A percentile compares a stretch with the other conserved stretches of the same genome.
Conservation (phyloP, 2,113 vertebrate species). For the Oreochromis niloticus region DNA sequence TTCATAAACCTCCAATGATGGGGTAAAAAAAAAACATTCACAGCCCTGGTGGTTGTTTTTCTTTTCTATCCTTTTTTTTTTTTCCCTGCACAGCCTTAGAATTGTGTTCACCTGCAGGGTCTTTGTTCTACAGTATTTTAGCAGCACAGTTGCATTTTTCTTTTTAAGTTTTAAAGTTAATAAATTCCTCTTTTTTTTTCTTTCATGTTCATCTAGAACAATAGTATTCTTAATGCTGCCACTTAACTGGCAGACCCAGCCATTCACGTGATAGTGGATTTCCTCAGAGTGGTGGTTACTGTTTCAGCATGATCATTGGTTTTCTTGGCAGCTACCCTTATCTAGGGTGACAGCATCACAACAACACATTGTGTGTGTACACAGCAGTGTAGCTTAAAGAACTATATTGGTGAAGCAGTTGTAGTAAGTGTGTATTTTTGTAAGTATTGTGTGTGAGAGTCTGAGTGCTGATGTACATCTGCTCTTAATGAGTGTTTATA, state of each 20-base stretch:
- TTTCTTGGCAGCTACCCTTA: constrained; percentile 57
- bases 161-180: background rate
- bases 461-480: constrained; percentile 20
- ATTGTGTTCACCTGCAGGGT: background rate
- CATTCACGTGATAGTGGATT: constrained; percentile 3
- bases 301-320: constrained; percentile 47
- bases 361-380: constrained; percentile 41
- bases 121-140: background rate
- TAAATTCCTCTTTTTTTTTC: background rate
- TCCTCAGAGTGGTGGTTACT: constrained; percentile 15
- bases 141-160: background rate
- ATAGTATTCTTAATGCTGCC: background rate
- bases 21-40: background rate
- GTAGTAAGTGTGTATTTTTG: constrained; percentile 42
- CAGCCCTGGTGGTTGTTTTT: background rate
- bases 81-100: background rate
- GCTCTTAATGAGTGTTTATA: constrained; percentile 10
- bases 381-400: constrained; percentile 25
- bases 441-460: constrained; percentile 21
- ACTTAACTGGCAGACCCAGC: background rate
- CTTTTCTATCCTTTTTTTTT: background rate
- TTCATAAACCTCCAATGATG: background rate
- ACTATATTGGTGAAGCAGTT: constrained; percentile 41
- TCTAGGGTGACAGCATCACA: constrained; percentile 51
- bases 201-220: background rate